A percentile compares a stretch with the other conserved stretches of the same genome.
phyloP scores from a whole-genome alignment of 2,888 invertebrate species.

The Drosophila nigricruria region DNA sequence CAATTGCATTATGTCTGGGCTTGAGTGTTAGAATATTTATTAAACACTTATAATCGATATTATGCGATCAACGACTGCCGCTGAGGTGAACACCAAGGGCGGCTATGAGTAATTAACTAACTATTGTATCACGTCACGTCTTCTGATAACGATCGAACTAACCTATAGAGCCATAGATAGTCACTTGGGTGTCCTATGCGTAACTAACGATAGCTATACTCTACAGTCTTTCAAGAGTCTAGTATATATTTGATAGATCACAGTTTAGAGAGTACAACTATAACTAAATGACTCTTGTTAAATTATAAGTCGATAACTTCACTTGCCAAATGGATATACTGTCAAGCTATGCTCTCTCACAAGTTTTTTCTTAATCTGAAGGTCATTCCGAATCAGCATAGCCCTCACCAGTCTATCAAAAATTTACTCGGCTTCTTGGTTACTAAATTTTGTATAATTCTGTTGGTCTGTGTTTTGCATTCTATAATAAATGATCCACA shows the following conservation, averaged over 20 bases:
- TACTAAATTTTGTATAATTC: too few species aligned
- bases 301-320: too few species aligned
- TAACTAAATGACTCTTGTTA: too few species aligned
- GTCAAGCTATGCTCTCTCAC: too few species aligned
- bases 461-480: too few species aligned
- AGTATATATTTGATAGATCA: background rate
- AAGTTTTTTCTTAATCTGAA: too few species aligned
- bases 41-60: constrained; percentile 76
- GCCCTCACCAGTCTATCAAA: too few species aligned
- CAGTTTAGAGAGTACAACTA: background rate
- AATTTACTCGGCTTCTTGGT: too few species aligned
- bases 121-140: constrained; percentile 40
- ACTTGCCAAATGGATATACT: too few species aligned
- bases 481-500: too few species aligned
- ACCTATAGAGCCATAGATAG: background rate
- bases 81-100: constrained; percentile 66
- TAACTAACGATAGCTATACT: background rate
- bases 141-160: constrained; percentile 7
- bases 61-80: constrained; percentile 67
- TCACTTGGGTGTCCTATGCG: background rate
- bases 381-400: too few species aligned
- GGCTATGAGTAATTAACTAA: constrained; percentile 28
- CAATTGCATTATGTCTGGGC: constrained; percentile 71
- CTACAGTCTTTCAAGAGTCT: background rate
- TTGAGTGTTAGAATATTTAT: constrained; percentile 73